A percentile compares a stretch with the other conserved stretches of the same genome.
phyloP scores from a whole-genome alignment of 92 coral and sea anemone species.

The Heteractis magnifica region DNA sequence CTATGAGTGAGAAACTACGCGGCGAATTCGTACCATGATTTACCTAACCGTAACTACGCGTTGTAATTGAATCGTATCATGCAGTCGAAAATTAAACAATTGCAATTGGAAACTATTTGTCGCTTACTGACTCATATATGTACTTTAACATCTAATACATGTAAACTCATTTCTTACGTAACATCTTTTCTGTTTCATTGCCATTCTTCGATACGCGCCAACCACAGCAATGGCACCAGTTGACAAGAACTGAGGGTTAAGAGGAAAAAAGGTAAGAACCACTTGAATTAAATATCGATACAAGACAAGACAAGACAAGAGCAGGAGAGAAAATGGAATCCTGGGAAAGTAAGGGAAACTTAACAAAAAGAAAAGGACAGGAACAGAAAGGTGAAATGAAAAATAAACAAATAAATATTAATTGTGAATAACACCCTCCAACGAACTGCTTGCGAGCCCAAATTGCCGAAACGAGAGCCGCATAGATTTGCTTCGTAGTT shows the following conservation, averaged over 20 bases:
- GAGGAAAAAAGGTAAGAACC: neutral
- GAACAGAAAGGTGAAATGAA: too few species aligned
- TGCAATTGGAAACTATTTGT: neutral
- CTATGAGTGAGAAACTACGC: too few species aligned
- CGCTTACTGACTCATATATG: neutral
- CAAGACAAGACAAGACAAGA: neutral
- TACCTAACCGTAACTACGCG: too few species aligned
- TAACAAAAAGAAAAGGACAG: too few species aligned
- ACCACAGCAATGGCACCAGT: conserved; percentile 40
- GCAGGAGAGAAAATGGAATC: neutral
- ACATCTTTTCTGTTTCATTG: conserved; percentile 25
- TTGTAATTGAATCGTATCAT: too few species aligned
- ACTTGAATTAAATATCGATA: neutral
- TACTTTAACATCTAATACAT: too few species aligned
- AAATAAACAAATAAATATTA: too few species aligned
- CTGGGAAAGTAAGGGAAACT: too few species aligned
- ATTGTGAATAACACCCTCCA: too few species aligned
- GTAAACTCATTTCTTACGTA: conserved; percentile 15
- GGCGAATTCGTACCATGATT: too few species aligned
- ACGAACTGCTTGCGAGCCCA: neutral
- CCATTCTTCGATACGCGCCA: conserved; percentile 39
- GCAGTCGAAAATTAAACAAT: too few species aligned
- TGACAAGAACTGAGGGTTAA: conserved; percentile 17
- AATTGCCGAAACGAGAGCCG: neutral
- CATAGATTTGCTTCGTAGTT: neutral